Percentiles rank a stretch among this genome's conserved stretches.
Conservation (phyloP, 2,888 invertebrate species). For the Vanessa cardui region DNA sequence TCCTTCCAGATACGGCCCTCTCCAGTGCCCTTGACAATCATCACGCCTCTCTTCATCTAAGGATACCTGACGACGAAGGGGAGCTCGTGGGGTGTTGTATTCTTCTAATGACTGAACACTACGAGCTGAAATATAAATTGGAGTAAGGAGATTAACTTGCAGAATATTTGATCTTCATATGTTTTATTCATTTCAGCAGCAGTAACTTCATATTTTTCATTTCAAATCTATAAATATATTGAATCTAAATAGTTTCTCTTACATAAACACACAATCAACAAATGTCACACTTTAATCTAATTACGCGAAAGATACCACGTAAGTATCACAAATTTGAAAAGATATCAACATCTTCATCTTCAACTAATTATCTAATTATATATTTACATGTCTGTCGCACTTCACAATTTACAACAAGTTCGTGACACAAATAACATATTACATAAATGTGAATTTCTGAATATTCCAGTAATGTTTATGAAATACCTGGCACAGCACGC, state of each 20-base stretch:
- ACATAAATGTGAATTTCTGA: constrained; percentile 4
- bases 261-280: constrained; percentile 1
- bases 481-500: constrained; percentile 40
- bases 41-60: constrained; percentile 76
- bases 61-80: constrained; percentile 73
- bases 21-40: constrained; percentile 79
- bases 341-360: background rate
- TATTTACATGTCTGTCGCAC: constrained; percentile 9
- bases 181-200: no score
- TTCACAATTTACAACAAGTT: constrained; percentile 2
- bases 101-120: constrained; percentile 76
- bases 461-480: background rate
- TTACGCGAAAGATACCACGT: background rate
- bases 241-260: background rate
- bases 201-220: no score
- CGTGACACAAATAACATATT: constrained; percentile 5
- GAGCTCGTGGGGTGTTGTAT: constrained; percentile 71
- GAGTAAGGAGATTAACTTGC: no score
- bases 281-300: background rate
- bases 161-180: no score
- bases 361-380: constrained; percentile 2
- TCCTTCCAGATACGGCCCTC: constrained; percentile 66
- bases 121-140: constrained; percentile 54
- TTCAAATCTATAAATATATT: background rate
- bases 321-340: no score